Evolutionary conservation across 2,797 vertebrate species (phyloP).

Genomic region (Lemur catta): DNA sequence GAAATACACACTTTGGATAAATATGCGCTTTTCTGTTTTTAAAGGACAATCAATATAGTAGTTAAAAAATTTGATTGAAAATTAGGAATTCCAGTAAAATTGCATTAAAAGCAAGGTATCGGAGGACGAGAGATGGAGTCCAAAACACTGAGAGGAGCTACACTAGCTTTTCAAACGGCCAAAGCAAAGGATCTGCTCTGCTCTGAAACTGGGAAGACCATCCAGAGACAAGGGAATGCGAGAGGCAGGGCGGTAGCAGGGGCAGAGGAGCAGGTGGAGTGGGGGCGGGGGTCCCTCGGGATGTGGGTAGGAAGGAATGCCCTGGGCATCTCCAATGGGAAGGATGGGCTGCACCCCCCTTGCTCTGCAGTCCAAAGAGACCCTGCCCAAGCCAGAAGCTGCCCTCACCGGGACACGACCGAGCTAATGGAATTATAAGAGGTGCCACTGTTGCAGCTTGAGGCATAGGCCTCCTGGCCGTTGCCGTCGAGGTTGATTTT

Average conservation of each 20-base stretch:
- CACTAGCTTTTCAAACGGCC: constrained; percentile 75
- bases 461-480: constrained; percentile 88
- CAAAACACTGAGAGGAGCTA: constrained; percentile 67
- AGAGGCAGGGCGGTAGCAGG: constrained; percentile 11
- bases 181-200: constrained; percentile 73
- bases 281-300: constrained; percentile 56
- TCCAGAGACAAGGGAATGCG: constrained; percentile 56
- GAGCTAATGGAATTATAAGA: constrained; percentile 99
- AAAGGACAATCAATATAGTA: constrained; percentile 71
- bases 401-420: constrained; percentile 93
- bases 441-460: constrained; percentile 93
- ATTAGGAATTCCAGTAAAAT: constrained; percentile 79
- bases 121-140: constrained; percentile 69
- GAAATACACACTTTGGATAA: constrained; percentile 72
- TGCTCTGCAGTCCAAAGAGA: constrained; percentile 57
- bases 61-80: constrained; percentile 67
- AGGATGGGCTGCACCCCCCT: not conserved
- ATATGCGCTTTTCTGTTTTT: constrained; percentile 52
- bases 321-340: constrained; percentile 45
- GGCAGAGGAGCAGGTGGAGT: constrained; percentile 51
- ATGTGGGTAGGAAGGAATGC: constrained; percentile 45
- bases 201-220: constrained; percentile 76
- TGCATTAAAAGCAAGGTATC: constrained; percentile 82
- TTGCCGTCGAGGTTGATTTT: constrained; percentile 91
- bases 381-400: constrained; percentile 43